Evolutionary conservation across 2,113 vertebrate genomes (phyloP), one percentile per base, ranked within the genome.

Genomic region (Caracal caracal): DNA sequence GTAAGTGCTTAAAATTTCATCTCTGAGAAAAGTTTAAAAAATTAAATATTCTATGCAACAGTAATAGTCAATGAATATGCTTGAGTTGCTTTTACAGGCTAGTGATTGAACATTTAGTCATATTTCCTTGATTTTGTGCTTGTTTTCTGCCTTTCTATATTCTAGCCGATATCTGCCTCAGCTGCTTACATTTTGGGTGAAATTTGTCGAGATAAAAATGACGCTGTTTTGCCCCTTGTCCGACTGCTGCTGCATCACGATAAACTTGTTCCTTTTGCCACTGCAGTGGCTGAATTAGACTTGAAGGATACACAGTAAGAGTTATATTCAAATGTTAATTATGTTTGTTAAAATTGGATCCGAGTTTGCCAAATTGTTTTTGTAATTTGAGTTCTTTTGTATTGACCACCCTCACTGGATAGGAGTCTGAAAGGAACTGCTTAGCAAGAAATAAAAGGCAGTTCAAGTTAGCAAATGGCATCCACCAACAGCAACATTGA

Each of bases 231-330:
- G 96, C 99, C 99, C 22, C 99, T 99, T 76, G 99, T 99, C 12
- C 99, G 99, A 81, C 98, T 99, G 84, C 98, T 99, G 97, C 99
- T 99, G 71, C 99, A 99, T 98, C 99, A 99, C 98, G 99, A 99
- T 98, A 99, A 99, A 97, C 99, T 99, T 94, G 99, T 99, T 98
- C 99, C 99, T 71, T 99, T 99, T 97, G 99, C 99, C 96, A 98
- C 99, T 87, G 99, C 99, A 51, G 99, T 99, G 97, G 99, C 99
- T 33, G 99, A 99, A 43, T 98, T 99, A 47, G 99, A 99, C 98
- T 98, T 99, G 98, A 99, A 99, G 95, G 99, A 99, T 97, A 99
- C 99, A 63, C 99, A 99, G 99, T 99, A 99, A 98, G 99, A 99
- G 89, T 95, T 98, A 37, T 3, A 51, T 88, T 66, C 56, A 76